phyloP scores from a whole-genome alignment of 2,888 invertebrate genomes.

The Pharmacophagus antenor region DNA sequence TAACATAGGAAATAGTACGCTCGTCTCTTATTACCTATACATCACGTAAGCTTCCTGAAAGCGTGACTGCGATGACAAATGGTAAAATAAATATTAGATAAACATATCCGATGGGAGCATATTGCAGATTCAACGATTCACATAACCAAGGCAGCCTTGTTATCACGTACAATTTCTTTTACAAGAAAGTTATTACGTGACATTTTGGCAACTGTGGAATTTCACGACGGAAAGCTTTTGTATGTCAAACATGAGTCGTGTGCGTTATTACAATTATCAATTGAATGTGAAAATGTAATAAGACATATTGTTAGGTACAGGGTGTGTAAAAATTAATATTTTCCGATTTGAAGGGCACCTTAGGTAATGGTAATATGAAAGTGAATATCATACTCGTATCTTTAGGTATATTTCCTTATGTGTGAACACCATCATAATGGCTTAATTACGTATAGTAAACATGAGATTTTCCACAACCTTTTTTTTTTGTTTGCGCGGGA shows the following conservation, averaged over 20 bases:
- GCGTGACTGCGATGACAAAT: constrained; percentile 28
- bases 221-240: constrained; percentile 1
- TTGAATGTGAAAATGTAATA: too few relatives aligned
- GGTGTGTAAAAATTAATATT: too few relatives aligned
- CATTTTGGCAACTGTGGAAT: constrained; percentile 1
- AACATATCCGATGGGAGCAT: constrained; percentile 11
- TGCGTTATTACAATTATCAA: neutral
- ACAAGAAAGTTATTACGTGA: constrained; percentile 30
- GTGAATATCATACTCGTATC: too few relatives aligned
- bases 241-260: neutral
- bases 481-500: too few relatives aligned
- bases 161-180: constrained; percentile 34
- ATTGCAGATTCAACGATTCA: constrained; percentile 26
- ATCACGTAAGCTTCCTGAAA: constrained; percentile 25
- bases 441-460: too few relatives aligned
- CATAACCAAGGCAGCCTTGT: constrained; percentile 26
- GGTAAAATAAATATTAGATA: constrained; percentile 29
- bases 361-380: too few relatives aligned
- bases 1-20: neutral
- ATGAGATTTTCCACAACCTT: too few relatives aligned
- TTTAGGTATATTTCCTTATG: too few relatives aligned
- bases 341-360: too few relatives aligned
- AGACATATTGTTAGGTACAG: neutral
- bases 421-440: too few relatives aligned
- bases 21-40: constrained; percentile 10